Percentiles rank a stretch among this genome's conserved stretches.
phyloP scores from a whole-genome alignment of 2,113 vertebrate genomes.

The Pycnonotus jocosus region DNA sequence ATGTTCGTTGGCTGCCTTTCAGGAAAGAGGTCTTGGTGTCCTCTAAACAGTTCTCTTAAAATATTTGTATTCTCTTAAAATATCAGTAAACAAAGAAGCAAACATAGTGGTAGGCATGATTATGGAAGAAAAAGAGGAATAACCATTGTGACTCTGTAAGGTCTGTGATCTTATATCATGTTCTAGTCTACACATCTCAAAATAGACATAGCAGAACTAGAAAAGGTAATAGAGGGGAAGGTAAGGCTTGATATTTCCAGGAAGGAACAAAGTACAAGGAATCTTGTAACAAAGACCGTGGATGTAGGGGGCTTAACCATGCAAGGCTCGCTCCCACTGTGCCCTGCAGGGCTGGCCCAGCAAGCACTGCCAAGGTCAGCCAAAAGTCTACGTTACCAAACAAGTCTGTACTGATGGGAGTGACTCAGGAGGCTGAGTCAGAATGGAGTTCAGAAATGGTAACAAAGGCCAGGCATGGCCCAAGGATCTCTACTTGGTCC shows the following conservation, averaged over 20 bases:
- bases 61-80: neutral
- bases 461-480: neutral
- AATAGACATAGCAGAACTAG: neutral
- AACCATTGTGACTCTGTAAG: neutral
- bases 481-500: neutral
- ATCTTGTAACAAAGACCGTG: neutral
- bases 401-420: neutral
- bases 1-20: neutral
- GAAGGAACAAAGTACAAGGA: neutral
- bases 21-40: neutral
- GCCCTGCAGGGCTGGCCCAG: neutral
- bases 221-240: neutral
- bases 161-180: neutral
- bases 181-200: neutral
- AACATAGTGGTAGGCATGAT: neutral
- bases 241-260: neutral
- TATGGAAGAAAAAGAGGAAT: neutral
- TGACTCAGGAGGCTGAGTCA: neutral
- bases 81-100: neutral
- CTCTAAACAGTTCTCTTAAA: neutral
- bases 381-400: neutral
- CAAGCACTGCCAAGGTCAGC: fast-evolving
- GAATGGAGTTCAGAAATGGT: neutral
- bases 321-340: neutral
- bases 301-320: neutral